Percentiles rank a stretch among this genome's conserved stretches.
Evolutionary conservation across 1,140 invertebrate genomes (phyloP).

Genomic region (Hyphantria cunea): DNA sequence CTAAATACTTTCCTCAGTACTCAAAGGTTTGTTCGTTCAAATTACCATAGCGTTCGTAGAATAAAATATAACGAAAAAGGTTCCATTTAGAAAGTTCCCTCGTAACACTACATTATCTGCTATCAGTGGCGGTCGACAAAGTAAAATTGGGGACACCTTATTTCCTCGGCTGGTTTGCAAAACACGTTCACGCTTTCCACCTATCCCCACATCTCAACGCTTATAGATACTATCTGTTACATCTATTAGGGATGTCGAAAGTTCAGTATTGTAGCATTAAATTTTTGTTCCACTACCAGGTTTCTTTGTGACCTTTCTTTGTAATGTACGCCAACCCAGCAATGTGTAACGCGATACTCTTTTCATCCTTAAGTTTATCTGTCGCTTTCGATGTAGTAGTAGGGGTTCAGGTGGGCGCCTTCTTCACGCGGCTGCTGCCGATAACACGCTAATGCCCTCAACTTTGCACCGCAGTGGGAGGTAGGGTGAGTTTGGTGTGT

Average conservation of each 20-base stretch:
- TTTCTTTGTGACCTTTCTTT: slow-evolving; percentile 1
- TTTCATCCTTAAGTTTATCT: slow-evolving; percentile 30
- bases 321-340: slow-evolving; percentile 10
- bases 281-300: slow-evolving; percentile 37
- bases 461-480: slow-evolving; percentile 79
- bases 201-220: slow-evolving; percentile 80
- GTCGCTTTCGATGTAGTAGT: slow-evolving; percentile 44
- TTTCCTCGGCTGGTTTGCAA: slow-evolving; percentile 76
- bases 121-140: slow-evolving; percentile 66
- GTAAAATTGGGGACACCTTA: slow-evolving; percentile 78
- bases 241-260: slow-evolving; percentile 52
- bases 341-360: slow-evolving; percentile 35
- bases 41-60: slow-evolving; percentile 37
- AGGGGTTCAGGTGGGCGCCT: slow-evolving; percentile 70
- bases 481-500: slow-evolving; percentile 32
- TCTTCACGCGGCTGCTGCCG: slow-evolving; percentile 71
- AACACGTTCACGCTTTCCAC: slow-evolving; percentile 79
- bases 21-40: slow-evolving; percentile 26
- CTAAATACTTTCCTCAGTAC: slow-evolving; percentile 27
- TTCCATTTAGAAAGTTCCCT: slow-evolving; percentile 52
- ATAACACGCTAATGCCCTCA: slow-evolving; percentile 83
- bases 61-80: slow-evolving; percentile 48
- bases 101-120: slow-evolving; percentile 64
- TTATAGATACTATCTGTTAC: slow-evolving; percentile 78
- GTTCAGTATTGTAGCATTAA: background rate